A percentile compares a stretch with the other conserved stretches of the same genome.
Conservation (phyloP, 1,140 invertebrate species). For the Drosophila aff. region DNA sequence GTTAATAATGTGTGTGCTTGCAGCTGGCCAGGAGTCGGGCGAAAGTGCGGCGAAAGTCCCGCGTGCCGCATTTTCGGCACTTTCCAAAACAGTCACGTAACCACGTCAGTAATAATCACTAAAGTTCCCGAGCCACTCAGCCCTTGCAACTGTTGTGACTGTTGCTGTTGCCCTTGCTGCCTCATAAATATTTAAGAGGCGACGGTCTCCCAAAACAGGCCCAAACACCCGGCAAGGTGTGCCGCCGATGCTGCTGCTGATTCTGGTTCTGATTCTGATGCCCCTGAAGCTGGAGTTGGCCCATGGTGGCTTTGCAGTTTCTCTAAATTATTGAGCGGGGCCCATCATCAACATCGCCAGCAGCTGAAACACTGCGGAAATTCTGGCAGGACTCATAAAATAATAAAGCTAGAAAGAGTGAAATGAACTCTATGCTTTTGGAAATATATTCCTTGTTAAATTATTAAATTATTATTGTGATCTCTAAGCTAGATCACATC, state of each 20-base stretch:
- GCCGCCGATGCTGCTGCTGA: conserved; percentile 9
- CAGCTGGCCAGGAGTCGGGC: conserved; percentile 3
- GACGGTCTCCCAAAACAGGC: conserved; percentile 47
- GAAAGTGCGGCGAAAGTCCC: conserved; percentile 31
- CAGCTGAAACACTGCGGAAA: conserved; percentile 5
- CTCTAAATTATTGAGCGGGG: conserved; percentile 77
- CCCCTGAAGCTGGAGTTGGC: not conserved
- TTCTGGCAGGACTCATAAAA: not conserved
- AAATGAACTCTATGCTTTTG: not conserved
- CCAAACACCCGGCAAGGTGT: conserved; percentile 60
- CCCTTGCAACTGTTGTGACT: conserved; percentile 36
- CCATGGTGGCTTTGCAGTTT: conserved; percentile 63
- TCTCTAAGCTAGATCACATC: not conserved
- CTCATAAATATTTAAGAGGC: conserved; percentile 75
- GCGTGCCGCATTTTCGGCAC: conserved; percentile 83
- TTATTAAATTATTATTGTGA: no score
- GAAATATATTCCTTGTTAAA: not conserved
- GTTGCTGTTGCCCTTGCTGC: conserved; percentile 25
- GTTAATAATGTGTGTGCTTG: conserved; percentile 53
- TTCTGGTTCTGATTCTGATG: conserved; percentile 5
- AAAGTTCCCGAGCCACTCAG: conserved; percentile 72
- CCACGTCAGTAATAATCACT: conserved; percentile 85
- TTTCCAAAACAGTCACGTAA: conserved; percentile 85
- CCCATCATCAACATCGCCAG: conserved; percentile 56
- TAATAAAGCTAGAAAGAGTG: not conserved